Evolutionary conservation across 2,888 invertebrate genomes (phyloP).

Genomic region (Dendrolimus pini): DNA sequence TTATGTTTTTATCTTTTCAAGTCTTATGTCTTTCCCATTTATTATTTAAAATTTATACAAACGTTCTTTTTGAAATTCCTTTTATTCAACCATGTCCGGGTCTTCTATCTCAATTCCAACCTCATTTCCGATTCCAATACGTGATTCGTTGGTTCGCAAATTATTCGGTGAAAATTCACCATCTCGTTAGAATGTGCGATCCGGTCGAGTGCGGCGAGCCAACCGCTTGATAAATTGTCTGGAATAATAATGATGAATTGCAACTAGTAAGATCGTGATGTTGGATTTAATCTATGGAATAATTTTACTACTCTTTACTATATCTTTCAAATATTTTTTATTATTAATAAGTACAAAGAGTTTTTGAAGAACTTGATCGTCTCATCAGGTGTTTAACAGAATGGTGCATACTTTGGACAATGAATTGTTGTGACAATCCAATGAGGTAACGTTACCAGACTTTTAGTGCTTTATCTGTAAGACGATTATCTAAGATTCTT

Average conservation of each 20-base stretch:
- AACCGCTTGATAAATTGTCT: slow-evolving; percentile 77
- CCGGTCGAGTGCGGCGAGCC: slow-evolving; percentile 66
- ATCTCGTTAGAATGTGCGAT: slow-evolving; percentile 76
- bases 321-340: too few species aligned
- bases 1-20: too few species aligned
- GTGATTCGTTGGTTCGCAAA: slow-evolving; percentile 76
- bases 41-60: too few species aligned
- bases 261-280: slow-evolving; percentile 64
- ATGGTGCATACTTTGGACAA: too few species aligned
- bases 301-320: slow-evolving; percentile 26
- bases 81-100: slow-evolving; percentile 55
- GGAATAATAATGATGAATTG: slow-evolving; percentile 78
- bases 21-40: too few species aligned
- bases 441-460: too few species aligned
- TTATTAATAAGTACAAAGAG: too few species aligned
- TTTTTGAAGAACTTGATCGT: too few species aligned
- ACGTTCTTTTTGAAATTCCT: slow-evolving; percentile 23
- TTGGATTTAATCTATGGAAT: slow-evolving; percentile 60
- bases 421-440: too few species aligned
- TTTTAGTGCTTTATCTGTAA: too few species aligned
- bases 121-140: slow-evolving; percentile 74
- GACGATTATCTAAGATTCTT: too few species aligned
- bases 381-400: too few species aligned
- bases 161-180: slow-evolving; percentile 77
- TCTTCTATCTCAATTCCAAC: slow-evolving; percentile 73